Evolutionary conservation across 2,113 vertebrate species (phyloP), one percentile per base, ranked within the genome.

Genomic region (Daphoenositta chrysoptera): DNA sequence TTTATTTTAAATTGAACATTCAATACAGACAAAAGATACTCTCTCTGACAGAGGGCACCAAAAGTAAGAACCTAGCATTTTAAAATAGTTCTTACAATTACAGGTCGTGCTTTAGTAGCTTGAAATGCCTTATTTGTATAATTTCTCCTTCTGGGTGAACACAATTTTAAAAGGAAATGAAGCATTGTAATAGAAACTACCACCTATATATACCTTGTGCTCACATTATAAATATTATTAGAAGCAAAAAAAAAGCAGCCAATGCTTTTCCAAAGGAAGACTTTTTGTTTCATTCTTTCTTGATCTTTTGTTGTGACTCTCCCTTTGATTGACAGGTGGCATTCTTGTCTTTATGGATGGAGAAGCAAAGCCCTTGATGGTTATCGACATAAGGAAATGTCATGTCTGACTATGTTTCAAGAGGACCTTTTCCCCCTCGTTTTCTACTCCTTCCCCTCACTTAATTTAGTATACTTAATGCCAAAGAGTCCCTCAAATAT

Each of bases 371-470:
- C 97, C 97, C 98, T 90, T 97, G 99, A 99, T 98, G 98, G 98
- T 98, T 99, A 99, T 99, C 98, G 98, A 98, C 98, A 98, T 98
- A 97, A 97, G 98, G 98, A 99, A 99, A 99, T 99, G 99, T 99
- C 99, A 99, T 95, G 97, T 98, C 97, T 98, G 97, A 98, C 98
- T 97, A 95, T 88, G 92, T 97, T 97, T 97, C 93, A 70, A 83
- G 56, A 50, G 86, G 89, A 96, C 96, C 97, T 97, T 96, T 95
- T 90, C 44, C 57, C 60, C 71, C 66, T 94, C 71, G 11, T 80
- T 96, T 97, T 80, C 90, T 78, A 40, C 87, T 94, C 92, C 87
- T 86, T 93, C 53, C 95, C 60, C 83, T 91, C 89, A 94, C 93
- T 95, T 86, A 44, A 65, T 97, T 97, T 97, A 88, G 93, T 98